These are phyloP conservation scores for Amphiprion percula DNA, from an alignment of 2,113 vertebrate species.

Conservation along the genomic window DNA sequence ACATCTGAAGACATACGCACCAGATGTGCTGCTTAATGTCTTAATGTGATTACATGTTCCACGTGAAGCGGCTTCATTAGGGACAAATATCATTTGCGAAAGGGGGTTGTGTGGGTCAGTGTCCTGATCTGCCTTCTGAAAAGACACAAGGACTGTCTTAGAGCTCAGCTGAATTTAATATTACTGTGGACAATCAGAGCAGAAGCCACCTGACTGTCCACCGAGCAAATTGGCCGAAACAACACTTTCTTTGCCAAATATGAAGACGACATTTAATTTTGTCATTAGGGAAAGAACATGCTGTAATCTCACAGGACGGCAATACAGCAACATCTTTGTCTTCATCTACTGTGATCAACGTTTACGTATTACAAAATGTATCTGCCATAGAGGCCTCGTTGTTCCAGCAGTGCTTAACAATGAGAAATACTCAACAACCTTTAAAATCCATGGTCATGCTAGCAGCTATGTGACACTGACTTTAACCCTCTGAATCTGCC, in stretches of 20 bases:
- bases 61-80: slow-evolving; percentile 60
- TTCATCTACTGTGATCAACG: no score
- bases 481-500: no score
- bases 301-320: no score
- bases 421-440: no score
- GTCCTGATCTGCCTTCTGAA: slow-evolving; percentile 49
- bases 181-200: slow-evolving; percentile 39
- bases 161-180: slow-evolving; percentile 36
- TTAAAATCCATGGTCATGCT: no score
- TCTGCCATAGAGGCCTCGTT: no score
- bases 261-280: slow-evolving; percentile 27
- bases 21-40: slow-evolving; percentile 76
- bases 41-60: slow-evolving; percentile 78
- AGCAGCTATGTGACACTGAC: no score
- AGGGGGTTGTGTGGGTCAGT: slow-evolving; percentile 15
- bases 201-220: slow-evolving; percentile 47
- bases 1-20: slow-evolving; percentile 38
- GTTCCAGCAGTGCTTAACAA: no score
- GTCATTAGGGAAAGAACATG: neutral
- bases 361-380: no score
- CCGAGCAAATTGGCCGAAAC: slow-evolving; percentile 17
- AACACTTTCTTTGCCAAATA: slow-evolving; percentile 29
- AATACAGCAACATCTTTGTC: no score
- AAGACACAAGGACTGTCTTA: slow-evolving; percentile 32
- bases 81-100: slow-evolving; percentile 35